These are phyloP conservation scores for Drosophila subpulchrella DNA, from an alignment of 1,140 invertebrate genomes.

Conservation along the genomic window DNA sequence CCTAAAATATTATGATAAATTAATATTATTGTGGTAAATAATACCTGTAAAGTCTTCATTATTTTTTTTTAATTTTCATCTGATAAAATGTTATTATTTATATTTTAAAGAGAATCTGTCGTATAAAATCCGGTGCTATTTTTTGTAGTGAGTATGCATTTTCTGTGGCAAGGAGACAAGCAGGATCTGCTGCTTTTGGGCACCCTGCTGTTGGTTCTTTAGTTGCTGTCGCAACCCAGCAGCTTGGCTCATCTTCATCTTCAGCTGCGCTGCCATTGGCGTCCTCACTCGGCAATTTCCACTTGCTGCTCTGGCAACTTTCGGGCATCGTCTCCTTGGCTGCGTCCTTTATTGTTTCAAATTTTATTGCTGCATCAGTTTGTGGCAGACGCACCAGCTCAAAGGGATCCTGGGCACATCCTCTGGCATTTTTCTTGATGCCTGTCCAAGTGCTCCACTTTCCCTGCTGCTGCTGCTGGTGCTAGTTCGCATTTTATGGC, in stretches of 20 bases:
- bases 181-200: slow-evolving; percentile 35
- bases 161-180: slow-evolving; percentile 25
- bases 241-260: slow-evolving; percentile 32
- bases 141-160: slow-evolving; percentile 38
- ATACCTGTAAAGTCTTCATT: too few relatives aligned
- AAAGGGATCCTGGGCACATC: slow-evolving; percentile 28
- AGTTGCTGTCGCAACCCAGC: slow-evolving; percentile 48
- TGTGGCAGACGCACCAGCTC: slow-evolving; percentile 55
- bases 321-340: slow-evolving; percentile 46
- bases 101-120: too few relatives aligned
- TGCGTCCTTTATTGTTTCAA: slow-evolving; percentile 76
- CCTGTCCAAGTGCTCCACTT: slow-evolving; percentile 72
- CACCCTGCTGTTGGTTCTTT: slow-evolving; percentile 50
- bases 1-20: too few relatives aligned
- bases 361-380: slow-evolving; percentile 82
- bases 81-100: too few relatives aligned
- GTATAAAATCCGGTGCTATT: background rate
- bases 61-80: too few relatives aligned
- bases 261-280: slow-evolving; percentile 38
- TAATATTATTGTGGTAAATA: too few relatives aligned
- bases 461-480: slow-evolving; percentile 17
- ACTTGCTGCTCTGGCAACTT: slow-evolving; percentile 60
- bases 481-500: slow-evolving; percentile 58
- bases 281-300: slow-evolving; percentile 67
- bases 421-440: slow-evolving; percentile 73